Percentiles rank a stretch among this genome's conserved stretches.
Evolutionary conservation across 2,113 vertebrate species (phyloP).

Genomic region (Oncorhynchus nerka): DNA sequence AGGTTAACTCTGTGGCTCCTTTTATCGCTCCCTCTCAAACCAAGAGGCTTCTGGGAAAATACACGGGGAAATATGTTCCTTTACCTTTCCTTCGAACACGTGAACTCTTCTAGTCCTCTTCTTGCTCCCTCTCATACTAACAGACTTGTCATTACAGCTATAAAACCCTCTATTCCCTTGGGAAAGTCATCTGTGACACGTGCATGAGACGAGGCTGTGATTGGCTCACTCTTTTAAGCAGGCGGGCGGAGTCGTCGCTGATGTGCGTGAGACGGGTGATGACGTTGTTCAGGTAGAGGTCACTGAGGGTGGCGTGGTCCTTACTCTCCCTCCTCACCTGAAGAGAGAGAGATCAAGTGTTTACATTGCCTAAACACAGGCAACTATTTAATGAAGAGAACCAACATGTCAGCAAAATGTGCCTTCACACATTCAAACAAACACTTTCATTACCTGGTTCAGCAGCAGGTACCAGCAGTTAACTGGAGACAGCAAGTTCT

Average conservation of each 20-base stretch:
- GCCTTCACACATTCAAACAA: background rate
- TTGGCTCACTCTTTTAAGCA: slow-evolving; percentile 94
- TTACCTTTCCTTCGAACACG: slow-evolving; percentile 56
- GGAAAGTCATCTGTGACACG: background rate
- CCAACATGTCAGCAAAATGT: too few relatives aligned
- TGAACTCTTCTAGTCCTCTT: background rate
- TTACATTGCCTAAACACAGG: background rate
- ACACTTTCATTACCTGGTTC: slow-evolving; percentile 70
- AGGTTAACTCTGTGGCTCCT: background rate
- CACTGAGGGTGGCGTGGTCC: slow-evolving; percentile 94
- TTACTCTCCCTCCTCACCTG: slow-evolving; percentile 97
- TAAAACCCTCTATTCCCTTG: background rate
- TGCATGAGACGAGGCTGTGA: background rate
- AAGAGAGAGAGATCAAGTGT: slow-evolving; percentile 11
- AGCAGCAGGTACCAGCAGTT: slow-evolving; percentile 99
- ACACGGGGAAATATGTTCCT: slow-evolving; percentile 12
- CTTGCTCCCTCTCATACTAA: background rate
- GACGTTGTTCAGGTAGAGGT: slow-evolving; percentile 98
- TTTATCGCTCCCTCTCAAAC: background rate
- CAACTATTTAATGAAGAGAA: background rate
- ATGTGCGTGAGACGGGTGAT: slow-evolving; percentile 97
- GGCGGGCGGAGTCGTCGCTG: slow-evolving; percentile 95
- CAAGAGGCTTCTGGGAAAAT: background rate
- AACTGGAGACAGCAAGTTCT: slow-evolving; percentile 95
- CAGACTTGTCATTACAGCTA: background rate